Conservation (phyloP, 1,140 invertebrate genomes). For the Drosophila kanapiae region DNA sequence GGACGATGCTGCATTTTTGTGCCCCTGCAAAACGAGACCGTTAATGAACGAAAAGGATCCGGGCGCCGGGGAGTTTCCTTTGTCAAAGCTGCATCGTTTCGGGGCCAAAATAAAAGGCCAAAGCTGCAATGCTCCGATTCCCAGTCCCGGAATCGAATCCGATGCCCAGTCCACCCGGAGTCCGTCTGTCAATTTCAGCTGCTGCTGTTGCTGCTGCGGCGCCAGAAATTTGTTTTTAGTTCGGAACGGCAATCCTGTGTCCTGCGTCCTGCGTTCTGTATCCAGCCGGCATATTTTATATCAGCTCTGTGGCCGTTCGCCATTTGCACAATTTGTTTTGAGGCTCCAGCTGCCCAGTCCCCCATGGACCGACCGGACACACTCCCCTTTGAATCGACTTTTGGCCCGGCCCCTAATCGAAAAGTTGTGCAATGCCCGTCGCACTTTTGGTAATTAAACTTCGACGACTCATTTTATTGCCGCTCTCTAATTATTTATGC, state of each 20-base stretch:
- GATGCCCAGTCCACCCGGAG: not conserved
- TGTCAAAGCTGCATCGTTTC: conserved; percentile 32
- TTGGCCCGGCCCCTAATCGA: conserved; percentile 56
- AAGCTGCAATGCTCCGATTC: conserved; percentile 20
- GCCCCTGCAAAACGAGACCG: conserved; percentile 18
- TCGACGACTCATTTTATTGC: conserved; percentile 67
- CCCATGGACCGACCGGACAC: not conserved
- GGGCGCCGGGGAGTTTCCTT: conserved; percentile 29
- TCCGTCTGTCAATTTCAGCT: conserved; percentile 74
- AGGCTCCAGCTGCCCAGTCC: not conserved
- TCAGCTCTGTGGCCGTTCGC: conserved; percentile 55
- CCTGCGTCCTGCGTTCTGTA: too few species aligned
- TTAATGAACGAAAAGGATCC: conserved; percentile 40
- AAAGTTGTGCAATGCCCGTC: conserved; percentile 55
- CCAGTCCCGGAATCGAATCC: conserved; percentile 7
- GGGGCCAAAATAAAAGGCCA: conserved; percentile 32
- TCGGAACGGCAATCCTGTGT: conserved; percentile 54
- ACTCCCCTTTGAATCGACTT: conserved; percentile 48
- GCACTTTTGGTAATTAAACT: conserved; percentile 77
- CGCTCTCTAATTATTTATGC: conserved; percentile 72
- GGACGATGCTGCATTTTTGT: conserved; percentile 36
- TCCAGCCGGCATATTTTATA: conserved; percentile 71
- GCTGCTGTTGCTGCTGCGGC: conserved; percentile 41
- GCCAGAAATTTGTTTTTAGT: conserved; percentile 71
- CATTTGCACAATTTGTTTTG: conserved; percentile 73